phyloP scores from a whole-genome alignment of 2,888 invertebrate species.

The Drosophila multiciliata region DNA sequence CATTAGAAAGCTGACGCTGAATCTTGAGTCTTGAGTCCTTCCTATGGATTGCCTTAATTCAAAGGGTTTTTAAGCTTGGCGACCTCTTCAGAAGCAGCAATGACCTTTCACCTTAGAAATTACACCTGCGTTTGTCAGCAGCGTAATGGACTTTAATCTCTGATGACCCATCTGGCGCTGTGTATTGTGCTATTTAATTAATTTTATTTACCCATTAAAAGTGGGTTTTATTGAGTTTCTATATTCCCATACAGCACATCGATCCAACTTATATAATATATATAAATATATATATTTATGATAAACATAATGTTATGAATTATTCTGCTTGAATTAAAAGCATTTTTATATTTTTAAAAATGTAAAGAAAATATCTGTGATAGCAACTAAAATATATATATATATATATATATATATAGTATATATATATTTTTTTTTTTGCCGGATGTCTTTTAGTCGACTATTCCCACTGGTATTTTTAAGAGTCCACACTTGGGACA shows the following conservation, averaged over 20 bases:
- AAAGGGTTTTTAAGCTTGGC: slow-evolving; percentile 5
- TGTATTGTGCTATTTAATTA: slow-evolving; percentile 60
- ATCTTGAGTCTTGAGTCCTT: slow-evolving; percentile 20
- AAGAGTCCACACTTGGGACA: slow-evolving; percentile 1
- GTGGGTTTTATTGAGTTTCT: neutral
- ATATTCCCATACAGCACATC: neutral
- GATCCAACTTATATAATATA: neutral
- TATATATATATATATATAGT: too few species aligned
- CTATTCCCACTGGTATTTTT: too few species aligned
- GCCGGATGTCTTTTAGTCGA: neutral
- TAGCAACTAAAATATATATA: neutral
- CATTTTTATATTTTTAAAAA: neutral
- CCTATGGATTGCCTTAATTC: slow-evolving; percentile 15
- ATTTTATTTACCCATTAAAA: slow-evolving; percentile 25
- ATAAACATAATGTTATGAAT: neutral
- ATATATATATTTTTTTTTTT: neutral
- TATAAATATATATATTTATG: neutral
- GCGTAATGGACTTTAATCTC: slow-evolving; percentile 52
- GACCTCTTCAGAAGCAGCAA: slow-evolving; percentile 1
- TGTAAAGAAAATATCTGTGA: neutral
- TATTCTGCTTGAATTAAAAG: neutral
- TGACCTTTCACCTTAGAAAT: slow-evolving; percentile 17
- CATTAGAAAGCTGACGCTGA: slow-evolving; percentile 41
- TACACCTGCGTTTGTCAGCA: slow-evolving; percentile 57
- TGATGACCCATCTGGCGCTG: slow-evolving; percentile 54